Evolutionary conservation across 2,888 invertebrate species (phyloP).

Genomic region (Xestia xanthographa): DNA sequence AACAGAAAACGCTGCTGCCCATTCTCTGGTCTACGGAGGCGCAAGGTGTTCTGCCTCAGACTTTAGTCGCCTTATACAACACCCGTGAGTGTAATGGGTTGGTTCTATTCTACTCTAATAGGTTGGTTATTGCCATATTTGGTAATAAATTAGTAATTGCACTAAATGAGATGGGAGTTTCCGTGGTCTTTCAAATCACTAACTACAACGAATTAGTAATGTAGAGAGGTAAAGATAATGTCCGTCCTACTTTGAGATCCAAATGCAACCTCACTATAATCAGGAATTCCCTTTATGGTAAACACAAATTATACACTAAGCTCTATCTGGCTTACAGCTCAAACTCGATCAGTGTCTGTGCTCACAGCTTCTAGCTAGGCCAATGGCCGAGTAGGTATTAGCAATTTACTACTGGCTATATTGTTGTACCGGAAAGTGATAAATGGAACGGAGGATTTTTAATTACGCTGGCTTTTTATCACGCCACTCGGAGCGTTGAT

Average conservation of each 20-base stretch:
- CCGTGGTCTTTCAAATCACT: neutral
- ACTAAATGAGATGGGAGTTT: neutral
- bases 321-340: slow-evolving; percentile 22
- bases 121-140: neutral
- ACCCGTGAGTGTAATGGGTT: no score
- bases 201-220: neutral
- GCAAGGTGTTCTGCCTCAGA: no score
- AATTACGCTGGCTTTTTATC: slow-evolving; percentile 37
- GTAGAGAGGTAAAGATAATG: neutral
- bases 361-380: slow-evolving; percentile 2
- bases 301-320: slow-evolving; percentile 39
- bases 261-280: slow-evolving; percentile 15
- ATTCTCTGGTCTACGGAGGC: no score
- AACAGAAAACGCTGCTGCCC: no score
- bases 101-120: no score
- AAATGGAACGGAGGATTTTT: slow-evolving; percentile 37
- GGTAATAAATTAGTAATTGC: neutral
- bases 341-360: slow-evolving; percentile 29
- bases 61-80: no score
- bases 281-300: slow-evolving; percentile 28
- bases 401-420: slow-evolving; percentile 27
- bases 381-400: slow-evolving; percentile 15
- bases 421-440: slow-evolving; percentile 34
- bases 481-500: slow-evolving; percentile 13
- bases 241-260: slow-evolving; percentile 11